Evolutionary conservation across 2,113 vertebrate species (phyloP), one percentile per base, ranked within the genome.

Genomic region (Emydura subglobosa): DNA sequence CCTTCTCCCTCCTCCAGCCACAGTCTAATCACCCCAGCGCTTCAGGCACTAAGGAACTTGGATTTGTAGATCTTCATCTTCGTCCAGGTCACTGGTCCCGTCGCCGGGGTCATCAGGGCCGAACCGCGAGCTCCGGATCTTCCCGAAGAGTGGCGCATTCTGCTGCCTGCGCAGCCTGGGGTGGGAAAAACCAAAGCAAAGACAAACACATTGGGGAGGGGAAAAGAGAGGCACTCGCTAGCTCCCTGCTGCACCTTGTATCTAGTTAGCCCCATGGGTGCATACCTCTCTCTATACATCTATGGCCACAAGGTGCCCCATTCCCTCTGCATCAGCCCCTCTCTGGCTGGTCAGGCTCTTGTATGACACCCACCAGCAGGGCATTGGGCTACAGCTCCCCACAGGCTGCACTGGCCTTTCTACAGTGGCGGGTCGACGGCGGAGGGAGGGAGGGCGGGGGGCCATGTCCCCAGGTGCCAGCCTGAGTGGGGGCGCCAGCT

Each of bases 21-120:
- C 44, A 12, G 39, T 17, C 44, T 16, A 5, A 21, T 22, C 6
- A 19, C 59, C 44, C 80, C 42, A 7, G 14, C 25, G 27, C 57
- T 4, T 53, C 17, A 14, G 89, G 80, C 51, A 61, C 96, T 98
- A 99, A 74, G 99, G 98, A 96, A 99, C 99, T 97, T 99, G 99
- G 80, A 99, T 98, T 97, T 99, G 99, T 89, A 99, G 98, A 92
- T 99, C 99, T 55, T 99, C 99, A 0, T 99, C 99, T 83, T 99
- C 99, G 0, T 99, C 99, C 5, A 98, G 93, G 96, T 99, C 99
- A 0, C 99, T 99, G 95, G 98, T 97, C 7, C 98, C 98, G 0
- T 98, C 99, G 0, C 99, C 99, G 0, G 98, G 72, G 14, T 99
- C 99, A 1, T 99, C 99, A 0, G 99, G 90, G 79, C 98, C 95